These are phyloP conservation scores for Gandaritis pyraliata DNA, from an alignment of 2,888 invertebrate genomes.

Conservation along the genomic window DNA sequence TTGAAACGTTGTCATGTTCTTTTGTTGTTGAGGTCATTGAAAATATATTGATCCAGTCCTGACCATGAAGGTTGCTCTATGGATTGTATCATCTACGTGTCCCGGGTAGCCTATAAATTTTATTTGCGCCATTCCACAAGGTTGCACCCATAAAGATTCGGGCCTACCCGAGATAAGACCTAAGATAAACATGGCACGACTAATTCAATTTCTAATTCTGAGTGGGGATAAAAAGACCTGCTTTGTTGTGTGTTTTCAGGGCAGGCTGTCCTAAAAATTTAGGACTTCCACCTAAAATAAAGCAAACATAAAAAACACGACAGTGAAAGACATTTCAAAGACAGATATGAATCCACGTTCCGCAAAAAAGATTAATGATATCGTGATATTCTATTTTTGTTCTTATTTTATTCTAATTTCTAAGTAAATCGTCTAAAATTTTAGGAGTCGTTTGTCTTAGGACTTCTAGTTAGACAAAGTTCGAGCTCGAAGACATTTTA, in stretches of 20 bases:
- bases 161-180: constrained; percentile 8
- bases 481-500: constrained; percentile 26
- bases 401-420: constrained; percentile 22
- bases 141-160: constrained; percentile 30
- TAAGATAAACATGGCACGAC: constrained; percentile 11
- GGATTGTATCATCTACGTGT: not conserved
- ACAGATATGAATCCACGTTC: not conserved
- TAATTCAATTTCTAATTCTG: not conserved
- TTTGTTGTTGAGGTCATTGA: no score
- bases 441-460: constrained; percentile 28
- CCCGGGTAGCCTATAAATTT: constrained; percentile 24
- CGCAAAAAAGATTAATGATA: not conserved
- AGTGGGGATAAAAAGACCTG: not conserved
- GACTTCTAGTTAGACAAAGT: constrained; percentile 26
- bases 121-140: constrained; percentile 32
- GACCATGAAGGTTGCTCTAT: not conserved
- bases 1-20: no score
- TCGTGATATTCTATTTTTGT: not conserved
- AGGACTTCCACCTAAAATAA: no score
- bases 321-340: not conserved
- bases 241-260: not conserved
- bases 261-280: not conserved
- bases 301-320: no score
- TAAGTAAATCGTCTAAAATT: constrained; percentile 22
- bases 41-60: not conserved